Base-by-base conservation (phyloP, 53 echinoderm and acorn worm species). In the Patiria pectinifera region DNA sequence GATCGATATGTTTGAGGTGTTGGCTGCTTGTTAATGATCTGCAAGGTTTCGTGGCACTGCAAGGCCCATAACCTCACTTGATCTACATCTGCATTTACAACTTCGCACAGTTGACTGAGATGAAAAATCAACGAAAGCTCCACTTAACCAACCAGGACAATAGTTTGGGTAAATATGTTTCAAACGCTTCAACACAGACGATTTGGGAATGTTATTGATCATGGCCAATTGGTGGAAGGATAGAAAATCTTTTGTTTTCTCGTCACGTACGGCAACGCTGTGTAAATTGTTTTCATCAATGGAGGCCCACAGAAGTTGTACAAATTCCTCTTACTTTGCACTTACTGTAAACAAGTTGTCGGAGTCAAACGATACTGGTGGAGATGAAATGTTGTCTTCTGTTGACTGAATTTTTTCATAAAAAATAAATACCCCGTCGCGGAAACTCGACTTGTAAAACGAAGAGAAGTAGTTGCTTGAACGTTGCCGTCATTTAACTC, bases 151-250 rank as follows among this genome's bases (percentile, higher is more conserved):
- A 23, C 84, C 84, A 61, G 61, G 6, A 44, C 45, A 22, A 25
- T 83, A 83, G 84, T 60, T 22, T 23, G n/a, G 2, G 24, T 83
- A 48, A 1, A 62, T 83, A 4, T 83, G 25, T 83, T 25, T 61
- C 84, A 83, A 62, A 62, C 84, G 26, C 62, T 83, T 83, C 16
- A 83, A 12, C 24, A 83, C 4, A 48, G 84, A 48, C 45, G 22
- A 23, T 62, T 83, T 83, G 26, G 84, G 84, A 6, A 22, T 83
- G 45, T 16, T 79, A 45, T 79, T 79, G 16, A 79, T 79, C 45
- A 45, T 79, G 45, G 79, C 79, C 79, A 83, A 16, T 62, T 83
- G 84, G 62, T 83, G 84, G 62, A 83, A 83, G 11, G 84, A 62
- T 14, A 83, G 63, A 18, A 83, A 83, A 62, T 83, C 62, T 60